Conservation (phyloP, 2,888 invertebrate genomes). For the Orthosia gothica region DNA sequence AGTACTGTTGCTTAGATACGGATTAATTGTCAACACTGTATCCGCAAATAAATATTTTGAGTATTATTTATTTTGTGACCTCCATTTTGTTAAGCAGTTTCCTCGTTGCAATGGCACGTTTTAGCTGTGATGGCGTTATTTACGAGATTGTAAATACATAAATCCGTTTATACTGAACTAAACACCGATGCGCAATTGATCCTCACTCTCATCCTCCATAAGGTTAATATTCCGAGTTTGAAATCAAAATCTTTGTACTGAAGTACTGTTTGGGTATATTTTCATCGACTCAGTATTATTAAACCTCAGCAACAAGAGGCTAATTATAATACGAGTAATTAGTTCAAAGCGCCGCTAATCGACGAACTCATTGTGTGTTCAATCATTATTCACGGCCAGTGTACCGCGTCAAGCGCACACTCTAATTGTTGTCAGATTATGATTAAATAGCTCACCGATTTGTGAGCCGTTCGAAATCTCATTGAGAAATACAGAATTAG, state of each 20-base stretch:
- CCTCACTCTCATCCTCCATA: neutral
- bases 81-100: constrained; percentile 6
- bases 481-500: neutral
- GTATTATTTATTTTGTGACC: constrained; percentile 1
- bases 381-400: constrained; percentile 24
- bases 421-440: constrained; percentile 38
- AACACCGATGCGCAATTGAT: neutral
- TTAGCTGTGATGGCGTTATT: constrained; percentile 8
- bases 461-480: neutral
- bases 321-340: constrained; percentile 26
- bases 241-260: neutral
- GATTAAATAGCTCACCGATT: constrained; percentile 44
- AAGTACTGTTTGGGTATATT: neutral
- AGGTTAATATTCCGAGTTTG: neutral
- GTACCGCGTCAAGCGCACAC: constrained; percentile 18
- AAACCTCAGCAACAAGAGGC: constrained; percentile 1
- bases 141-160: constrained; percentile 21
- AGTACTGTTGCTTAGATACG: no score
- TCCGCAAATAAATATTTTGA: constrained; percentile 11
- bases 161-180: neutral
- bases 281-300: constrained; percentile 11
- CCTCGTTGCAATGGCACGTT: constrained; percentile 6
- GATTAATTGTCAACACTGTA: no score
- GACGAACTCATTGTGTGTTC: constrained; percentile 30
- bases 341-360: constrained; percentile 21